phyloP scores from a whole-genome alignment of 2,797 vertebrate genomes.

The Acanthornis magna region DNA sequence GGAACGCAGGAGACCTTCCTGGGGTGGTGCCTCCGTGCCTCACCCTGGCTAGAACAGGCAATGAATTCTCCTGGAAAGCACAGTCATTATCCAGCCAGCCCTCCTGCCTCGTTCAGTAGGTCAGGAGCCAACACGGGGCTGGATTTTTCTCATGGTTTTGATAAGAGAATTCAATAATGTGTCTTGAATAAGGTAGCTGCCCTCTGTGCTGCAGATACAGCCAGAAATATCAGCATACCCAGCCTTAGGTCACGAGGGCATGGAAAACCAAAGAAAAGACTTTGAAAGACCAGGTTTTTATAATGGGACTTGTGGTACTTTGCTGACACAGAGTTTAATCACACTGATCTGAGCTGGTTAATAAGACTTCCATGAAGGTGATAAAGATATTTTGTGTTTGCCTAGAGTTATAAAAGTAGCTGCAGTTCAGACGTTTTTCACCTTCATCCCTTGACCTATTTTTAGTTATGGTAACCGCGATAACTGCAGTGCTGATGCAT shows the following conservation, averaged over 20 bases:
- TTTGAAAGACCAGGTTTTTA: neutral
- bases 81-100: rapidly evolving
- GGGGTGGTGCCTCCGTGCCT: neutral
- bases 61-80: neutral
- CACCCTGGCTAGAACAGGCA: neutral
- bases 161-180: neutral
- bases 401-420: neutral
- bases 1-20: neutral
- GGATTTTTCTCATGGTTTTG: neutral
- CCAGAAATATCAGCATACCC: neutral
- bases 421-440: neutral
- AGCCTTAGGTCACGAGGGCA: neutral
- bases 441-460: neutral
- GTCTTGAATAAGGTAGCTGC: neutral
- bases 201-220: neutral
- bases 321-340: neutral
- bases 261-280: neutral
- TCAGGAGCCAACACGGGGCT: neutral
- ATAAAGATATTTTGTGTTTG: neutral
- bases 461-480: rapidly evolving
- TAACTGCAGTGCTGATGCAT: neutral
- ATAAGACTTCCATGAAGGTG: neutral
- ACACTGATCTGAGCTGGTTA: neutral
- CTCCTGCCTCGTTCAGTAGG: neutral
- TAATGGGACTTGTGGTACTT: neutral